A percentile compares a stretch with the other conserved stretches of the same genome.
phyloP scores from a whole-genome alignment of 2,797 vertebrate genomes.

The Helicolenus hilgendorfi region DNA sequence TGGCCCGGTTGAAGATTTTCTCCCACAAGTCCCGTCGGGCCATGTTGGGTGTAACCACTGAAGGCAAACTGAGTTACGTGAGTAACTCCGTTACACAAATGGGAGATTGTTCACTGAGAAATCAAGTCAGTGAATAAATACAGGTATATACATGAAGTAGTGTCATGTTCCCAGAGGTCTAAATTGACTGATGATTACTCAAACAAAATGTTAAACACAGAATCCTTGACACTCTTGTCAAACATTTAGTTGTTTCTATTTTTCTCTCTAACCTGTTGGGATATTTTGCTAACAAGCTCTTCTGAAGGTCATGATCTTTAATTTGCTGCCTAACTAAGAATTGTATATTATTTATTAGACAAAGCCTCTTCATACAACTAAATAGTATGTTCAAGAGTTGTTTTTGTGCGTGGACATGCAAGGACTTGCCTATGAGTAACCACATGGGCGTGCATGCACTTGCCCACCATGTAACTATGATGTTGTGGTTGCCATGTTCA shows the following conservation, averaged over 20 bases:
- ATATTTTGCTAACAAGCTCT: neutral
- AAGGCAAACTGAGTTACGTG: neutral
- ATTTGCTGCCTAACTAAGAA: slow-evolving; percentile 32
- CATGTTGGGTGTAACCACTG: neutral
- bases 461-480: slow-evolving; percentile 27
- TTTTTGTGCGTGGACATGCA: slow-evolving; percentile 5
- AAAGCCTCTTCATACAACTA: slow-evolving; percentile 10
- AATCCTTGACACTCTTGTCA: neutral
- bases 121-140: neutral
- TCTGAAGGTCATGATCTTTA: slow-evolving; percentile 27
- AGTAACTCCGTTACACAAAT: neutral
- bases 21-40: neutral
- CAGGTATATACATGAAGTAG: neutral
- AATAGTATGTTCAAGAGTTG: neutral
- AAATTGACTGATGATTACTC: neutral
- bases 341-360: neutral
- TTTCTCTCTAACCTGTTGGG: neutral
- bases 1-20: too few species aligned
- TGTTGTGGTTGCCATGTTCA: slow-evolving; percentile 37
- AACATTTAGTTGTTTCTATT: neutral
- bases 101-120: neutral
- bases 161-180: neutral
- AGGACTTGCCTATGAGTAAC: neutral
- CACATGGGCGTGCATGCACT: neutral
- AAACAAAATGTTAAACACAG: slow-evolving; percentile 7